Evolutionary conservation across 53 echinoderm and acorn worm genomes (phyloP).

Genomic region (Echinometra lucunter): DNA sequence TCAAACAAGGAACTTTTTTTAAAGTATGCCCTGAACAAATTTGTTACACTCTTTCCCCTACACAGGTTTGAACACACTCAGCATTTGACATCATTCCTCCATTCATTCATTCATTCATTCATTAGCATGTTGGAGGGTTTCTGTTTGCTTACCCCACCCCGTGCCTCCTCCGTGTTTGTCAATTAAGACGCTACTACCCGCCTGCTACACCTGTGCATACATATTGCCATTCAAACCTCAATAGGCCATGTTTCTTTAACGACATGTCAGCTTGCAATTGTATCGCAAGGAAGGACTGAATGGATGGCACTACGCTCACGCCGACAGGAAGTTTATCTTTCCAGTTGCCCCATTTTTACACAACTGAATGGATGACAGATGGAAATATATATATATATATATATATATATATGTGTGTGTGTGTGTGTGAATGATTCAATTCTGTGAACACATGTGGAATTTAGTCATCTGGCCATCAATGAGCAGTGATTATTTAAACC

Average conservation of each 20-base stretch:
- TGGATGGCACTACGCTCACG: not conserved
- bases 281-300: not conserved
- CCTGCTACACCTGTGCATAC: conserved; percentile 54
- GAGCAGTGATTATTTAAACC: no score
- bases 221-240: conserved; percentile 41
- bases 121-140: not conserved
- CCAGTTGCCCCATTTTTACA: conserved; percentile 4
- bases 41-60: no score
- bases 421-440: not conserved
- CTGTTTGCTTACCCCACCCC: not conserved
- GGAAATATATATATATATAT: not conserved
- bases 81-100: no score
- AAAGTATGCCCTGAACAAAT: no score
- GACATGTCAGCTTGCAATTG: conserved; percentile 10
- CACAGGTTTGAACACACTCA: no score
- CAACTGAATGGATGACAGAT: not conserved
- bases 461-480: not conserved
- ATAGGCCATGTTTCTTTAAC: not conserved
- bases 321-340: not conserved
- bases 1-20: no score
- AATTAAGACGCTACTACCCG: conserved; percentile 23
- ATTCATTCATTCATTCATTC: no score
- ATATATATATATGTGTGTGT: no score
- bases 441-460: not conserved
- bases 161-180: not conserved